Percentiles rank a stretch among this genome's conserved stretches.
Evolutionary conservation across 2,797 vertebrate genomes (phyloP).

Genomic region (Brotula barbata): DNA sequence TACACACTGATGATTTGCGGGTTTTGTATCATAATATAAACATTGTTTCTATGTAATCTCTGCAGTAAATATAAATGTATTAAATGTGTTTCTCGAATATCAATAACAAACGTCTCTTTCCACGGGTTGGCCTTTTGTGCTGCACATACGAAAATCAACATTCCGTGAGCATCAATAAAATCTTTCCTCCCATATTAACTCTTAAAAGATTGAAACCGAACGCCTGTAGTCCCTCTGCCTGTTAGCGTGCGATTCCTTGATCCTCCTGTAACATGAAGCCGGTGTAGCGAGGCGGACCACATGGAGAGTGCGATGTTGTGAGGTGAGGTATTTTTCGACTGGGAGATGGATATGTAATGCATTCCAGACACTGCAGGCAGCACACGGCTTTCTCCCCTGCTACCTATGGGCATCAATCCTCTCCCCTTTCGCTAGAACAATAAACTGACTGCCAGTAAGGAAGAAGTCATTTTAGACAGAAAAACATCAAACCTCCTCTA

Average conservation of each 20-base stretch:
- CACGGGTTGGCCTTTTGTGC: no score
- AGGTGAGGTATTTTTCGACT: constrained; percentile 75
- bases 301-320: constrained; percentile 75
- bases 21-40: no score
- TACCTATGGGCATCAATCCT: constrained; percentile 82
- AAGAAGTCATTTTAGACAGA: constrained; percentile 64
- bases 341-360: constrained; percentile 76
- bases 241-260: constrained; percentile 74
- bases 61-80: no score
- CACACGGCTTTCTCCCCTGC: constrained; percentile 68
- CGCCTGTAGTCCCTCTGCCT: constrained; percentile 46
- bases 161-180: constrained; percentile 26
- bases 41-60: no score
- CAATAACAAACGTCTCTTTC: no score
- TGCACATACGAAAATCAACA: constrained; percentile 29
- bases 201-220: constrained; percentile 30
- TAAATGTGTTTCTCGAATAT: no score
- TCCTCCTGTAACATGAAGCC: constrained; percentile 73
- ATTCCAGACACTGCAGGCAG: constrained; percentile 75
- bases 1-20: no score
- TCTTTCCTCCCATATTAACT: constrained; percentile 37
- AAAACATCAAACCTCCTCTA: constrained; percentile 64
- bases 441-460: constrained; percentile 74
- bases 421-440: constrained; percentile 79
- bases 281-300: constrained; percentile 68